Base-by-base conservation (phyloP, 2,113 vertebrate species). In the Platysternon megacephalum region DNA sequence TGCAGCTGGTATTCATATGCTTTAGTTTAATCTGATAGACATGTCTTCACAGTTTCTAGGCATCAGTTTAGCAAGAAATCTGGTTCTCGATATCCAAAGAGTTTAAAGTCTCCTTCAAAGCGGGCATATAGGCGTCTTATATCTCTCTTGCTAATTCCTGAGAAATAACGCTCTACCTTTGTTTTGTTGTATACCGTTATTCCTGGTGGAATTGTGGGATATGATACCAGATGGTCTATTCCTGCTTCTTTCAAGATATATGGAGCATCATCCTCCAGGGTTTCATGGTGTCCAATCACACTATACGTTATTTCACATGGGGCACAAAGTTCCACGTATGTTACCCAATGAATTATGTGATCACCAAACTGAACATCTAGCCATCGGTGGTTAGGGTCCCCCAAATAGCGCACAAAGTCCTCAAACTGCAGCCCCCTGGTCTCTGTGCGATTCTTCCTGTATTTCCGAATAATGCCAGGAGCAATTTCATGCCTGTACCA, bases 401-500 rank as follows among this genome's bases (percentile, higher is more conserved):
- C 99, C 89, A 99, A 87, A 80, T 99, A 99, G 35, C 99, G 99
- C 68, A 99, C 99, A 58, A 99, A 99, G 93, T 99, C 99, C 94
- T 99, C 99, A 21, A 99, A 99, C 93, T 99, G 99, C 89, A 99
- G 98, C 74, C 99, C 99, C 6, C 98, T 97, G 87, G 98, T 98
- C 44, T 98, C 98, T 0, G 98, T 98, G 91, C 99, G 99, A 86
- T 98, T 98, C 97, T 97, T 99, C 84, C 99, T 98, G 82, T 99
- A 99, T 79, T 99, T 99, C 7, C 98, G 98, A 88, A 99, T 99
- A 95, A 99, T 99, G 97, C 98, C 98, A 0, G 99, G 99, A 29
- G 99, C 99, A 6, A 99, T 99, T 96, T 99, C 98, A 13, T 99
- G 99, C 95, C 99, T 98, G 97, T 99, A 99, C 99, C 99, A 99